phyloP scores from a whole-genome alignment of 2,888 invertebrate species.

The Aleiodes alternator region DNA sequence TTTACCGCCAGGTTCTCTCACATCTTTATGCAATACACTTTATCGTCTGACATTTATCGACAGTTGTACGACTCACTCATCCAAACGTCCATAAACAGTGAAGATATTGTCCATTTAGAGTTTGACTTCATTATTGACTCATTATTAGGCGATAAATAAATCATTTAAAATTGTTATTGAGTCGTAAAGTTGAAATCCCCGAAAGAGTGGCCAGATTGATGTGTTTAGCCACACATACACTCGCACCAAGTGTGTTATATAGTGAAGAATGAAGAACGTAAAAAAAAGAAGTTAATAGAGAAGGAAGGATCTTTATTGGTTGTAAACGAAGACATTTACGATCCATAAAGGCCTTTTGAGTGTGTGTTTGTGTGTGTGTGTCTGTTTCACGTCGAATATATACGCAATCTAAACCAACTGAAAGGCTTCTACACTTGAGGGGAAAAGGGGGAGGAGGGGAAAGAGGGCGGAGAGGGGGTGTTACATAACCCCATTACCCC shows the following conservation, averaged over 20 bases:
- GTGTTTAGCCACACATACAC: background rate
- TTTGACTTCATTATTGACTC: background rate
- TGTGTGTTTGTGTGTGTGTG: conserved; percentile 59
- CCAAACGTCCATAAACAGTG: background rate
- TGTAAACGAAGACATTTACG: conserved; percentile 76
- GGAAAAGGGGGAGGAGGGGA: too few relatives aligned
- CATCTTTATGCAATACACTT: too few relatives aligned
- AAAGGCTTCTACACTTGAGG: too few relatives aligned
- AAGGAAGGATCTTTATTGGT: conserved; percentile 74
- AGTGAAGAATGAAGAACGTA: too few relatives aligned
- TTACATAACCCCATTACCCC: conserved; percentile 64
- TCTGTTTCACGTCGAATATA: conserved; percentile 6
- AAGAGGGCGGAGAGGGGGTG: conserved; percentile 42
- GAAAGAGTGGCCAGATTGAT: conserved; percentile 2
- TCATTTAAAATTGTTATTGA: conserved; percentile 8
- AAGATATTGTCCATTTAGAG: background rate
- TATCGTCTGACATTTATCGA: conserved; percentile 66
- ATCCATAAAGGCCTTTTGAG: conserved; percentile 74
- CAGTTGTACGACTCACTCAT: conserved; percentile 53
- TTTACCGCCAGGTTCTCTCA: conserved; percentile 69
- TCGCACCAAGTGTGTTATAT: too few relatives aligned
- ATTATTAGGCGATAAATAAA: background rate
- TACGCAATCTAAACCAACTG: conserved; percentile 51
- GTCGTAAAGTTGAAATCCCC: conserved; percentile 8
- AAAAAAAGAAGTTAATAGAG: conserved; percentile 38